Evolutionary conservation across 2,797 vertebrate species (phyloP).

Genomic region (Thalassophryne amazonica): DNA sequence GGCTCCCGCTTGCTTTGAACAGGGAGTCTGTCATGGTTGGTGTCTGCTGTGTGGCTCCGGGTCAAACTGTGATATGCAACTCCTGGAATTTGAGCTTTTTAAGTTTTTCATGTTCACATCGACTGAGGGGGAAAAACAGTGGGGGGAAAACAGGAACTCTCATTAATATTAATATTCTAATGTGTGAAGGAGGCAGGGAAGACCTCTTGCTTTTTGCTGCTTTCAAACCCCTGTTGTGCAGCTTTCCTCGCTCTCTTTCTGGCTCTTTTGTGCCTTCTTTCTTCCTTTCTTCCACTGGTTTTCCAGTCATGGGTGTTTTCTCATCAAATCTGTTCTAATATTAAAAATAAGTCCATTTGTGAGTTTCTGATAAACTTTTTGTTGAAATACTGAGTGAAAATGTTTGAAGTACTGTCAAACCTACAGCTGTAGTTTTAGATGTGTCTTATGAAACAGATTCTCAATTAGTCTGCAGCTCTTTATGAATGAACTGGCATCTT

Average conservation of each 20-base stretch:
- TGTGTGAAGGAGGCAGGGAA: conserved; percentile 68
- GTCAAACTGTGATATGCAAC: conserved; percentile 78
- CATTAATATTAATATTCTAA: conserved; percentile 78
- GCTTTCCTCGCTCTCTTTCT: conserved; percentile 24
- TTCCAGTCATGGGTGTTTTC: conserved; percentile 27
- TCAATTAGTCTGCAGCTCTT: not conserved
- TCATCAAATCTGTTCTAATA: conserved; percentile 4
- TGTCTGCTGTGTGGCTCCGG: conserved; percentile 75
- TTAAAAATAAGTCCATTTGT: conserved; percentile 1
- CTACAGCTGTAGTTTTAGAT: not conserved
- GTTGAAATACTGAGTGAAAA: not conserved
- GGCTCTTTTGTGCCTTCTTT: conserved; percentile 18
- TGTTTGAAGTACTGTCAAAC: not conserved
- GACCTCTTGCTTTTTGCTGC: conserved; percentile 67
- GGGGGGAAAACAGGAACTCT: conserved; percentile 59
- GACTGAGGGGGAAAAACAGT: conserved; percentile 52
- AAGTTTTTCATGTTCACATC: conserved; percentile 72
- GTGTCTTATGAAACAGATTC: not conserved
- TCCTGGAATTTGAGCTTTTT: conserved; percentile 75
- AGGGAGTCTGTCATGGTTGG: conserved; percentile 73
- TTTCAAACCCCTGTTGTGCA: conserved; percentile 63
- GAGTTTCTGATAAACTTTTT: not conserved
- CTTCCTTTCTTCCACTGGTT: conserved; percentile 25
- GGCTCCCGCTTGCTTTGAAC: conserved; percentile 77
- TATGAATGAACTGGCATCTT: not conserved